Evolutionary conservation across 2,888 invertebrate species (phyloP), one percentile per base, ranked within the genome.

Genomic region (Hypselothyrea guttata): DNA sequence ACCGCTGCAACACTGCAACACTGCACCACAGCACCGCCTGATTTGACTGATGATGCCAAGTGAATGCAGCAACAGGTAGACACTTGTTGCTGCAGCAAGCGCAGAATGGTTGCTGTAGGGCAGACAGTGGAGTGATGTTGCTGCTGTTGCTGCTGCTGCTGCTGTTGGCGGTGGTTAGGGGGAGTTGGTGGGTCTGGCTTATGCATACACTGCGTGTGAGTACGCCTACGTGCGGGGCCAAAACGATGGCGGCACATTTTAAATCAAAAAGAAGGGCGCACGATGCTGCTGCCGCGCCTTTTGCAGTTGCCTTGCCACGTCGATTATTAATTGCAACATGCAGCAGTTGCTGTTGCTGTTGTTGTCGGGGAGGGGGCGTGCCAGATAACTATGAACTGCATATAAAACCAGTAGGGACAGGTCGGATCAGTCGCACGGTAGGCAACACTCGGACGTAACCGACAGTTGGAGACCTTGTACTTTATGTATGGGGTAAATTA

Each of bases 181-280:
- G 15, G 41, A 16, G 37, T 27, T 22, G 9, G 11, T 40, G 12
- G 41, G 11, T 37, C 31, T 22, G 22, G 22, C 13, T 9, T 18
- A 38, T 41, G 16, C 34, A 16, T 55, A 41, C 47, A 42, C 75
- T 66, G 76, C 76, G 74, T 76, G 72, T 78, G 73, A 73, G 72
- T 72, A 79, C 77, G 79, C 77, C 77, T 77, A 77, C 77, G 77
- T 77, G 74, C 67, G 61, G 58, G 16, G 27, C 67, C 61, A 71
- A 61, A n/a, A 48, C 57, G 56, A 57, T 55, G 64, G 71, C 81
- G 78, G 78, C 78, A 75, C 81, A 81, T 79, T 79, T 79, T 81
- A 81, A 79, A 79, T 79, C 78, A 79, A 81, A 78, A 77, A 75
- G 76, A 81, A 83, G 83, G 77, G 76, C 82, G 78, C 76, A 76